Conservation (phyloP, 1,140 invertebrate species). For the Helicoverpa armigera region DNA sequence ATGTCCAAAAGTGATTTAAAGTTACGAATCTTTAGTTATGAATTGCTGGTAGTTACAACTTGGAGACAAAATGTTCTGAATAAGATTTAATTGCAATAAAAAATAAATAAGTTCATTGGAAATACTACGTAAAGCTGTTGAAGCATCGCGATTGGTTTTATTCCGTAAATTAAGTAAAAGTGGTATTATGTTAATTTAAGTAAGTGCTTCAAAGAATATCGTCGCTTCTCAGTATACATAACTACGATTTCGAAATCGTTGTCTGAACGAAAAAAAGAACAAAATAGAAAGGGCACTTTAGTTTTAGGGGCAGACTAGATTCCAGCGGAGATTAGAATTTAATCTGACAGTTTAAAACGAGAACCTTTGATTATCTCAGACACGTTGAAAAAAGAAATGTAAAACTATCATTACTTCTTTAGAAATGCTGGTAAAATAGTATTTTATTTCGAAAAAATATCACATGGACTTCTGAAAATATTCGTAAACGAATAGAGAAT, state of each 20-base stretch:
- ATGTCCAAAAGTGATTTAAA: constrained; percentile 32
- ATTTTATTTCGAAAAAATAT: no score
- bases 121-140: neutral
- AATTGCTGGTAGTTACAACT: constrained; percentile 32
- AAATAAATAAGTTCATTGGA: neutral
- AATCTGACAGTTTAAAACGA: neutral
- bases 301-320: neutral
- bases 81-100: constrained; percentile 40
- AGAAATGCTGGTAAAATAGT: no score
- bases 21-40: constrained; percentile 35
- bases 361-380: no score
- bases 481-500: constrained; percentile 19
- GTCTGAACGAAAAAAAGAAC: neutral
- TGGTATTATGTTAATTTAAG: constrained; percentile 15
- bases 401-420: no score
- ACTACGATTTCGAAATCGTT: neutral
- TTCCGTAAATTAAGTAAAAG: neutral
- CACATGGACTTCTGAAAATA: neutral
- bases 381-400: no score
- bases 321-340: neutral
- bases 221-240: neutral
- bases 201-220: constrained; percentile 18
- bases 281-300: neutral
- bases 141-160: constrained; percentile 6
- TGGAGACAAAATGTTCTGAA: constrained; percentile 13